A percentile compares a stretch with the other conserved stretches of the same genome.
Conservation (phyloP, 2,797 vertebrate species). For the Hipposideros larvatus region DNA sequence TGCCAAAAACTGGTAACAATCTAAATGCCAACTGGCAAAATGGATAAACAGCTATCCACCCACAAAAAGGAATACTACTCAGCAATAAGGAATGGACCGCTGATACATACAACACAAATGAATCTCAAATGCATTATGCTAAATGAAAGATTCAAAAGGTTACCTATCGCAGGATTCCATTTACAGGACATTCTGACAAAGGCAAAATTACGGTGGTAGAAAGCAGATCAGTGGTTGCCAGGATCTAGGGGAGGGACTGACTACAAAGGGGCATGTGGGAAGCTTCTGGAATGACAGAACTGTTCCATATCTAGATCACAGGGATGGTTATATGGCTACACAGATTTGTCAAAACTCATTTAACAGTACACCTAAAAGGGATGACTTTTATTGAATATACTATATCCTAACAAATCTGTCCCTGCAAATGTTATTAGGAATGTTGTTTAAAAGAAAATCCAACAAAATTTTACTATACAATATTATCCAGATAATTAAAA, state of each 20-base stretch:
- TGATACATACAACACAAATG: background rate
- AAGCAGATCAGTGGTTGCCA: background rate
- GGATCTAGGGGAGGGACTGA: background rate
- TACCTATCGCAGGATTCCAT: background rate
- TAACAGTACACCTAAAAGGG: background rate
- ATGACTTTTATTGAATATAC: background rate
- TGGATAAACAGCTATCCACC: background rate
- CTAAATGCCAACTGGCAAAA: background rate
- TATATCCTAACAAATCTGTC: background rate
- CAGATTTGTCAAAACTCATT: background rate
- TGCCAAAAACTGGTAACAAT: background rate
- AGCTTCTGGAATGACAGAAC: background rate
- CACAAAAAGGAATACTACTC: background rate
- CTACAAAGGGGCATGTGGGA: background rate
- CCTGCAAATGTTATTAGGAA: background rate
- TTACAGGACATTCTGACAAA: background rate
- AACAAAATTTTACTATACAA: slow-evolving; percentile 2
- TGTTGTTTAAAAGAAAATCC: background rate
- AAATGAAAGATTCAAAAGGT: background rate
- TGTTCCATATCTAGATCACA: background rate
- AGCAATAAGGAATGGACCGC: background rate
- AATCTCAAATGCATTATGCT: background rate
- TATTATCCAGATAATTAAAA: slow-evolving; percentile 25
- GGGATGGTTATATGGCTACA: background rate
- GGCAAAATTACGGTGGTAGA: background rate